Evolutionary conservation across 2,888 invertebrate species (phyloP), one percentile per base, ranked within the genome.

Genomic region (Colostygia pectinataria): DNA sequence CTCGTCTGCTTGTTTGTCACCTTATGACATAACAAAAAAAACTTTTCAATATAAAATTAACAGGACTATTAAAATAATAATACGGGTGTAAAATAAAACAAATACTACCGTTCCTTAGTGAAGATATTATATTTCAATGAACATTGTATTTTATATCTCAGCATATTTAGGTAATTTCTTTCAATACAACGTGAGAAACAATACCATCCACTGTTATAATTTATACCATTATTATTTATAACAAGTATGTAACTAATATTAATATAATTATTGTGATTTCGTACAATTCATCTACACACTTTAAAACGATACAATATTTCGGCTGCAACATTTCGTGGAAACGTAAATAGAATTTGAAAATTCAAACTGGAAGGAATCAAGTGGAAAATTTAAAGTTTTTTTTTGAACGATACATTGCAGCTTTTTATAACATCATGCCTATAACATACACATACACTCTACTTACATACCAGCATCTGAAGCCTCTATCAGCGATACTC

Each of bases 111-210:
- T 76, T 79, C 73, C 72, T 72, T 87, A 87, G 89, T 88, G 86
- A 89, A 90, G 90, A 83, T 87, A 90, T 84, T 88, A 89, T 90
- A 90, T 89, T 88, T 84, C 81, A 87, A 87, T 88, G 89, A 89
- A 89, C 90, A 88, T 86, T n/a, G 79, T 89, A 84, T 76, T 80
- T 80, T 81, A 77, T 77, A 76, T 78, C 66, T 83, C 85, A 83
- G 85, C 87, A 76, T 84, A n/a, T n/a, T n/a, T n/a, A n/a, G n/a
- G n/a, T n/a, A 86, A 79, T 80, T 76, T 81, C 83, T 79, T 80
- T 85, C 80, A 83, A 80, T 84, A 88, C 77, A 88, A 85, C 81
- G 74, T 79, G 83, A 83, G 81, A 88, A 90, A 88, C 87, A 83
- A 85, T 83, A 80, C 74, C 71, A 78, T 69, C n/a, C 67, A 81